Evolutionary conservation across 2,888 invertebrate species (phyloP), one percentile per base, ranked within the genome.

Genomic region (Gonocerus acuteangulatus): DNA sequence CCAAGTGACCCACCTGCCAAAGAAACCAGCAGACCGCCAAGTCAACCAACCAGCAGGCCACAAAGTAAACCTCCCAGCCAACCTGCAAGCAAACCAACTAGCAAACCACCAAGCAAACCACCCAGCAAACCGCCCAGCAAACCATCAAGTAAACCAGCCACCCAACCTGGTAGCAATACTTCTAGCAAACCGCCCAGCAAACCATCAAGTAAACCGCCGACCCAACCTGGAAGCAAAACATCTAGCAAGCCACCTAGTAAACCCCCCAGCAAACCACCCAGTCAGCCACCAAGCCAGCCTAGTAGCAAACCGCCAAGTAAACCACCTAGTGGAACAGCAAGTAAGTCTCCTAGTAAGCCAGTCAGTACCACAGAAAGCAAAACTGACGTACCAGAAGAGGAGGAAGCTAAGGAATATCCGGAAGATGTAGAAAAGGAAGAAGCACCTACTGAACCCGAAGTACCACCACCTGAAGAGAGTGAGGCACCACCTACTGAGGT

Each of bases 261-360:
- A 45, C 45, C 45, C 13, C 11, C 45, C 45, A 45, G 45, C 45
- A 45, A 45, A 16, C 45, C 45, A 13, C 45, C 45, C 13, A 45
- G 45, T 45, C 11, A 45, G 45, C 13, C 45, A 9, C 13, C 13
- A 7, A 45, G 45, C 45, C 7, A 45, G 16, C 45, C 45, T 7
- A 9, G 11, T 7, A 45, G 13, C 16, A 7, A 11, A 15, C 13
- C 45, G 13, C 11, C 13, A 9, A 45, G 45, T 15, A 45, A 45
- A 16, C 45, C 45, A 16, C 7, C 45, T 9, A 45, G 13, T 16
- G 13, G 11, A 7, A 11, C 16, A 7, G 45, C 13, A 9, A 45
- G 45, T 15, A 45, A 45, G 16, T 15, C 45, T 11, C 13, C 45
- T 16, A 45, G 6, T 19, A 9, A 52, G 39, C 6, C 36, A 2